Conservation (phyloP, 2,113 vertebrate species). For the Heterotis niloticus region DNA sequence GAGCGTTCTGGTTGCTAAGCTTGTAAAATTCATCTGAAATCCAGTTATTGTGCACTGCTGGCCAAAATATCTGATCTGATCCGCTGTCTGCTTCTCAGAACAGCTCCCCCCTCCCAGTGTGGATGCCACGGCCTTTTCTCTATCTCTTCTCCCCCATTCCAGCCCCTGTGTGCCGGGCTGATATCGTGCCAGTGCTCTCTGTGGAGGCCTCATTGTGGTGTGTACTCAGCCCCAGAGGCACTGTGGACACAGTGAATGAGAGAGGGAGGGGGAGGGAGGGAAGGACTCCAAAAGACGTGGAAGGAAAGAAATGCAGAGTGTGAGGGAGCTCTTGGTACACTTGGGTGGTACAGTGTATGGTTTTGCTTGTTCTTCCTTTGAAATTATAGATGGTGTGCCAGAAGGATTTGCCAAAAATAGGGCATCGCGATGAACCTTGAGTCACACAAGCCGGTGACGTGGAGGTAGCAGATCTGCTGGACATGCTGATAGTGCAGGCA, state of each 20-base stretch:
- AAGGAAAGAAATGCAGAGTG: background rate
- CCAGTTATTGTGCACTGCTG: no score
- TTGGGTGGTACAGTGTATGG: background rate
- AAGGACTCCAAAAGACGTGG: background rate
- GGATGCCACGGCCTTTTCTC: no score
- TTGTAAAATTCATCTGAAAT: no score
- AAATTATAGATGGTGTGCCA: no score
- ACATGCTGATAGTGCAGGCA: background rate
- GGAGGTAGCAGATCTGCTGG: background rate
- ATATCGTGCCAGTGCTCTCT: background rate
- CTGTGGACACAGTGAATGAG: background rate
- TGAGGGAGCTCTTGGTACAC: background rate
- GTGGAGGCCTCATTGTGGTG: background rate
- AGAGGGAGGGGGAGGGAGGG: background rate
- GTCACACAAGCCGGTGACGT: background rate
- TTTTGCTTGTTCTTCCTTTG: no score
- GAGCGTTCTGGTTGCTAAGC: no score
- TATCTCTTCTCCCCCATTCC: no score
- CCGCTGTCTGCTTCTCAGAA: no score
- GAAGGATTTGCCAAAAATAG: no score
- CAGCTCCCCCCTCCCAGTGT: no score
- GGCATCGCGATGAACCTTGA: background rate
- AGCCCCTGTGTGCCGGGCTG: background rate
- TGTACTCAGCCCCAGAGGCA: background rate
- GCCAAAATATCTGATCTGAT: no score